Evolutionary conservation across 2,888 invertebrate species (phyloP), one percentile per base, ranked within the genome.

Genomic region (Caenorhabditis virilis): DNA sequence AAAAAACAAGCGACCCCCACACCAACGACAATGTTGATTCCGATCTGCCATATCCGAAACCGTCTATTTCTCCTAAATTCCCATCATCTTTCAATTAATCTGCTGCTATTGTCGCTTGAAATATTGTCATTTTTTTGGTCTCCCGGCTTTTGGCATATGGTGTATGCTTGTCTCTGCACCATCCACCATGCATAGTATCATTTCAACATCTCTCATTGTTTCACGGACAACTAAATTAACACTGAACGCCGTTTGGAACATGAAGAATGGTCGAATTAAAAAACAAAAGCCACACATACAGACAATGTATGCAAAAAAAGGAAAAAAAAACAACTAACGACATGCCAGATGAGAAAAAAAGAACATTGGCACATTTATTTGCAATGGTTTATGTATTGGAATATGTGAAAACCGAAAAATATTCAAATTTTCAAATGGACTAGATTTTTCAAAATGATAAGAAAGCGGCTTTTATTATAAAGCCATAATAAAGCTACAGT

Each of bases 41-140:
- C 30, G 13, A 30, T 30, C 30, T 30, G 30, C 30, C 13, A n/a
- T n/a, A n/a, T n/a, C n/a, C n/a, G n/a, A n/a, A n/a, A n/a, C 18
- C 26, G n/a, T n/a, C 26, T 30, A 9, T 30, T 30, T 30, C 13
- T 30, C 30, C 13, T 13, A 9, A 9, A 6, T 30, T 30, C 30
- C 13, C 30, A 9, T 30, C 30, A 30, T 30, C 30, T 30, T 30
- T 30, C 13, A 6, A 30, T 30, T 30, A 30, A 30, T 30, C 30
- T 30, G 30, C 30, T 30, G 30, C 47, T 22, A 30, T 26, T 45
- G 26, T 47, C 30, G 18, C 47, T 33, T 47, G 47, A 47, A 47
- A 47, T 47, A 47, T 47, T 26, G 45, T 27, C 42, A 22, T 42
- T 47, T 47, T 46, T 47, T 20, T 22, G 42, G 20, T 13, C 11